Base-by-base conservation (phyloP, 2,797 vertebrate genomes). In the Echiichthys vipera region DNA sequence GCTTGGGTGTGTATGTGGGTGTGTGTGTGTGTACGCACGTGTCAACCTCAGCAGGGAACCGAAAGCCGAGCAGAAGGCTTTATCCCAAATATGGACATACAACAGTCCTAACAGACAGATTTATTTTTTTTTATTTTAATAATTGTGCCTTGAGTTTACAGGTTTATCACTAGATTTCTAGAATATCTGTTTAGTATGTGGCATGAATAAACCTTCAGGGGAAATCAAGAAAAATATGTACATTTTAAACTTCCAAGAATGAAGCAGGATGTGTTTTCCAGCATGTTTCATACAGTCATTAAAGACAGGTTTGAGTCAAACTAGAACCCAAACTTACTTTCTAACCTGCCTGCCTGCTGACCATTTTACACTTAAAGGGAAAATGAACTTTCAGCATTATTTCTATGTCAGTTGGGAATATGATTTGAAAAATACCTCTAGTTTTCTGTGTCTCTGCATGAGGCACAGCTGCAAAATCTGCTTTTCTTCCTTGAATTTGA, bases 81-180 rank as follows among this genome's bases (percentile, higher is more conserved):
- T 5, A 59, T 29, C 24, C 78, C 74, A 80, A 82, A 80, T 74
- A 74, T 53, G 68, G 74, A 63, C 51, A 63, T 56, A 3, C 4
- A 50, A 40, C 25, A 11, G 1, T 32, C n/a, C n/a, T 20, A 49
- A 50, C 17, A 12, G 3, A 25, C n/a, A 7, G 9, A 9, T 4
- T 20, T 2, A 10, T 14, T 27, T 54, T 61, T 2, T 53, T 7
- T 13, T 10, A 5, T 57, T 17, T 46, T 40, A 1, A 2, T 10
- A 6, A 2, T 32, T 32, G 7, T 32, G 30, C 30, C 30, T 30
- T 32, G 30, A 2, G 8, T 32, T 32, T 32, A 32, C 9, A 32
- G 8, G 9, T 32, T 32, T 2, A 32, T 32, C 10, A 32, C n/a
- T n/a, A n/a, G n/a, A n/a, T n/a, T n/a, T n/a, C n/a, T n/a, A n/a